Base-by-base conservation (phyloP, 2,113 vertebrate genomes). In the Saccopteryx leptura region DNA sequence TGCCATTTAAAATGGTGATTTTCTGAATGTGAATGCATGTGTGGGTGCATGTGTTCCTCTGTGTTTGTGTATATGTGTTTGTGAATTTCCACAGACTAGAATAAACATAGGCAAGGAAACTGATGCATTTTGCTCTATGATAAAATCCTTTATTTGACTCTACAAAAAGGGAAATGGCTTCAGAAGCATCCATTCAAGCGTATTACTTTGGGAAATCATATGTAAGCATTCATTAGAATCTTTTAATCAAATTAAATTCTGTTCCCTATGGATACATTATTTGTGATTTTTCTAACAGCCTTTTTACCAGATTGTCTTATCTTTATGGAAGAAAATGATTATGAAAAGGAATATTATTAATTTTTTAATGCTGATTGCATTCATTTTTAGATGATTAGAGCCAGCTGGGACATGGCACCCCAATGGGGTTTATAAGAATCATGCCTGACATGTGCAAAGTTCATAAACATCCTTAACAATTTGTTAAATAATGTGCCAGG, bases 401-500 rank as follows among this genome's bases (percentile, higher is more conserved):
- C 84, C 96, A 90, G 46, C 95, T 94, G 84, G 86, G 82, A 95
- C 88, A 74, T 26, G 93, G 56, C 78, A 76, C 75, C 84, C 48
- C 63, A 93, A 39, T 94, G 72, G 61, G 93, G 76, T 94, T 98
- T 97, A 19, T 91, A 86, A 81, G 88, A 96, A 90, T 81, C 95
- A 92, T 69, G 52, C 66, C 78, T 96, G 50, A 91, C 61, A 52
- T 95, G 76, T 65, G 82, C 66, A 95, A 97, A 97, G 97, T 95
- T 95, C 97, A 93, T 97, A 94, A 97, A 97, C 97, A 96, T 96
- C 89, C 50, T 80, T 91, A 97, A 93, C 90, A 97, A 92, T 97
- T 97, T 97, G 90, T 97, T 97, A 98, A 98, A 97, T 98, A 96
- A 97, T 97, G 90, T 94, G 48, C 82, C 96, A 96, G 83, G 48